Conservation (phyloP, 1,140 invertebrate species). For the Hyles euphorbiae region DNA sequence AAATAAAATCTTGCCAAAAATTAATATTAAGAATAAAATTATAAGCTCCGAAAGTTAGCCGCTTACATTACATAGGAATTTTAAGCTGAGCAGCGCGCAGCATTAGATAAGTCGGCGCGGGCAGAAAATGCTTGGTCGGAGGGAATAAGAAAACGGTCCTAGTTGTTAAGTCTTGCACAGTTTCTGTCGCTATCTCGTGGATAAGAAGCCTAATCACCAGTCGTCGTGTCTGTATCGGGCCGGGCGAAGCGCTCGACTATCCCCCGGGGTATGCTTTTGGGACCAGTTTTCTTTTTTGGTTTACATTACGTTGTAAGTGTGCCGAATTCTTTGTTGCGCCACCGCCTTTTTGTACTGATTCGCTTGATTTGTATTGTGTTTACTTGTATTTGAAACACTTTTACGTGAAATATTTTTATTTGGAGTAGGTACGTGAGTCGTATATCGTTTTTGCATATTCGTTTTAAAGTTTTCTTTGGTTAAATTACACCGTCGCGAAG, state of each 20-base stretch:
- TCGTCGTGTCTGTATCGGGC: constrained; percentile 71
- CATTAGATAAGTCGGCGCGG: constrained; percentile 67
- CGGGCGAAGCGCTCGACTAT: constrained; percentile 54
- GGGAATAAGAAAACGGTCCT: constrained; percentile 71
- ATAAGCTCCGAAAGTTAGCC: constrained; percentile 44
- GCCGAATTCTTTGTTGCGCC: constrained; percentile 65
- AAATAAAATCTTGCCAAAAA: constrained; percentile 6
- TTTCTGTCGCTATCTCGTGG: constrained; percentile 73
- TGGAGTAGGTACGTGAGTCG: too few species aligned
- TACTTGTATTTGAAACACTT: constrained; percentile 22
- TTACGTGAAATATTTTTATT: constrained; percentile 9
- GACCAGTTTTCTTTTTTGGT: constrained; percentile 72
- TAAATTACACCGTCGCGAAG: neutral
- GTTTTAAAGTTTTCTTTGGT: neutral
- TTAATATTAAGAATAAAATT: constrained; percentile 31
- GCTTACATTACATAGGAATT: constrained; percentile 59
- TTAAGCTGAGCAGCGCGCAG: constrained; percentile 52
- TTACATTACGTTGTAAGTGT: constrained; percentile 70
- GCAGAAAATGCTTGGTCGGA: constrained; percentile 63
- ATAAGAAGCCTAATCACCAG: constrained; percentile 74
- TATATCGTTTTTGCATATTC: neutral
- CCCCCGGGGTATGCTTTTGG: constrained; percentile 67
- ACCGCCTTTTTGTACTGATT: constrained; percentile 55
- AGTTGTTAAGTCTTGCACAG: constrained; percentile 75
- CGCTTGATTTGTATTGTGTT: constrained; percentile 46